Base-by-base conservation (phyloP, 2,113 vertebrate genomes). In the Zosterops hypoxanthus region DNA sequence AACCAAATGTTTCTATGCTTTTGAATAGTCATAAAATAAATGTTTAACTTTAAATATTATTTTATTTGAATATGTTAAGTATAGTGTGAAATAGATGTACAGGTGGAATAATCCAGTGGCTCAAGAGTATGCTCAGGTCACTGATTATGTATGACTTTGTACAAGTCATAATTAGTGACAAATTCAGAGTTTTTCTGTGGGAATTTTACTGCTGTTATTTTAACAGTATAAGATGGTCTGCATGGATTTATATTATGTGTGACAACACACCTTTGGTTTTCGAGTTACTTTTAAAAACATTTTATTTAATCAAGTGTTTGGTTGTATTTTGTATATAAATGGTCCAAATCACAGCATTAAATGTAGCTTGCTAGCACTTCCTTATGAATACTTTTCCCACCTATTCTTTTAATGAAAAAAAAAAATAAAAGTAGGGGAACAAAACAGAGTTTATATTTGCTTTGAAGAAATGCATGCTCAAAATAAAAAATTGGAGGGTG, bases 281-380 rank as follows among this genome's bases (percentile, higher is more conserved):
- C 46, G 52, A 65, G 57, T 92, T 84, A 88, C 31, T 81, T 94
- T 85, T 33, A 71, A 81, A 92, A 92, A 66, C 11, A 65, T 60
- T 46, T 77, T 60, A 55, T 82, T 91, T 80, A 84, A 75, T 88
- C 31, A 80, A 59, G 26, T 91, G 24, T 88, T 91, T 84, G 34
- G 46, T 85, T 33, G 17, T 76, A 78, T 92, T 94, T 86, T 89
- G 47, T 77, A 57, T 82, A 63, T 63, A 78, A 36, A 78, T 82
- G n/a, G n/a, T 92, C 70, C 86, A 86, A 92, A 92, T 94, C 34
- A 65, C 84, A 81, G 65, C 42, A 42, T 77, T 56, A 85, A 88
- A 77, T 41, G 33, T 71, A 71, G 42, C 53, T 92, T 89, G 42
- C 42, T 68, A 89, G 65, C 34, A 52, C 64, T 86, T 86, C 65